Evolutionary conservation across 2,888 invertebrate genomes (phyloP).

Genomic region (Troides helena): DNA sequence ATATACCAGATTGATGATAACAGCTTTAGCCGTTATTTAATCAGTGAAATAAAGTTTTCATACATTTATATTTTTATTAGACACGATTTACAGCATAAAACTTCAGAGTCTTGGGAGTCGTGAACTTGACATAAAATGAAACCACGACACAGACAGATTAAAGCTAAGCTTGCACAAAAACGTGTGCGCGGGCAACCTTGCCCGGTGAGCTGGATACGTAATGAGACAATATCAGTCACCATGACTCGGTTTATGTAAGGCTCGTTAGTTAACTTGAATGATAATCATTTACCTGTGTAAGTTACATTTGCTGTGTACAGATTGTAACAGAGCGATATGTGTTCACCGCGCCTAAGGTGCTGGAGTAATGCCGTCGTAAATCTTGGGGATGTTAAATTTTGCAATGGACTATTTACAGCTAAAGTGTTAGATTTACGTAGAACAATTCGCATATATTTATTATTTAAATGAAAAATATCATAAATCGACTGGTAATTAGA

Average conservation of each 20-base stretch:
- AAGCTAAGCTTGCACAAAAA: conserved; percentile 20
- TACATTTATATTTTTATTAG: background rate
- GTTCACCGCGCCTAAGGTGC: background rate
- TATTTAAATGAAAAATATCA: too few relatives aligned
- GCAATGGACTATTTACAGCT: background rate
- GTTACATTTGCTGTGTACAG: background rate
- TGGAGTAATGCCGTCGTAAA: background rate
- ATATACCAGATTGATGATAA: too few relatives aligned
- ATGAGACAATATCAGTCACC: conserved; percentile 20
- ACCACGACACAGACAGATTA: conserved; percentile 26
- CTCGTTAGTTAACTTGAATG: conserved; percentile 14
- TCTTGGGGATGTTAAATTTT: background rate
- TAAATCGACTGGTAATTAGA: background rate
- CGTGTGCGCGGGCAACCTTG: conserved; percentile 21
- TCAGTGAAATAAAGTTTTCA: background rate
- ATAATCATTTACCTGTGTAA: conserved; percentile 1
- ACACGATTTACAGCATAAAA: background rate
- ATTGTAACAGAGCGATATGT: background rate
- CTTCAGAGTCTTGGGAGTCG: conserved; percentile 7
- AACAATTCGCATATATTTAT: too few relatives aligned
- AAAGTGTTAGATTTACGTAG: too few relatives aligned
- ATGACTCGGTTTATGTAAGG: conserved; percentile 17
- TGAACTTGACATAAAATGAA: conserved; percentile 37
- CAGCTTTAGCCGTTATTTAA: too few relatives aligned
- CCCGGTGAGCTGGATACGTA: conserved; percentile 10